Conservation (phyloP, 2,888 invertebrate species). For the Lycophotia porphyrea region DNA sequence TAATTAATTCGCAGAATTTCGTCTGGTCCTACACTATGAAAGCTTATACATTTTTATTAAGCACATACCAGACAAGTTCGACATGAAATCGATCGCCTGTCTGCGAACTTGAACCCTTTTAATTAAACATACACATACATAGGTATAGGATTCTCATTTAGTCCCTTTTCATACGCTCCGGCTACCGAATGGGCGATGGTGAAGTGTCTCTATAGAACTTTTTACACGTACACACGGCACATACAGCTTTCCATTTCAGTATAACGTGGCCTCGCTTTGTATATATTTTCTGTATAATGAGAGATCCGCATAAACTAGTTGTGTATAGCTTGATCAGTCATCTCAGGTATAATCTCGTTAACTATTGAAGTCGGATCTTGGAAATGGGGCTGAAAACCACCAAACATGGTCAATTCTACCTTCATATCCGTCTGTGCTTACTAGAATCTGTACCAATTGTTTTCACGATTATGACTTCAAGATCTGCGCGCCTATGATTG, state of each 20-base stretch:
- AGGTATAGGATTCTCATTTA: conserved; percentile 22
- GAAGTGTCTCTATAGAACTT: neutral
- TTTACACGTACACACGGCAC: neutral
- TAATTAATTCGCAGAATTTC: conserved; percentile 3
- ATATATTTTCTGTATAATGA: no score
- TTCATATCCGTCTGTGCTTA: neutral
- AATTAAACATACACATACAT: conserved; percentile 25
- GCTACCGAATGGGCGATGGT: conserved; percentile 6
- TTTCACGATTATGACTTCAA: neutral
- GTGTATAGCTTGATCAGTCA: no score
- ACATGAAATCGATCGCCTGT: conserved; percentile 25
- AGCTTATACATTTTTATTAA: conserved; percentile 11
- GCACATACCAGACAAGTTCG: neutral
- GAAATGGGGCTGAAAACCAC: neutral
- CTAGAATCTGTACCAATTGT: neutral
- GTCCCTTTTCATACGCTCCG: conserved; percentile 6
- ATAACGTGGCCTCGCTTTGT: no score
- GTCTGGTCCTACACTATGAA: neutral
- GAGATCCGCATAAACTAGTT: no score
- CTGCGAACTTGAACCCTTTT: conserved; percentile 26
- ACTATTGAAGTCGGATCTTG: neutral
- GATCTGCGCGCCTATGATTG: neutral
- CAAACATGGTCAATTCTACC: neutral
- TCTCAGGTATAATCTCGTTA: neutral
- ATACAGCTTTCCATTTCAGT: no score